A percentile compares a stretch with the other conserved stretches of the same genome.
Conservation (phyloP, 2,888 invertebrate genomes). For the Drosophila pseudotakahashii region DNA sequence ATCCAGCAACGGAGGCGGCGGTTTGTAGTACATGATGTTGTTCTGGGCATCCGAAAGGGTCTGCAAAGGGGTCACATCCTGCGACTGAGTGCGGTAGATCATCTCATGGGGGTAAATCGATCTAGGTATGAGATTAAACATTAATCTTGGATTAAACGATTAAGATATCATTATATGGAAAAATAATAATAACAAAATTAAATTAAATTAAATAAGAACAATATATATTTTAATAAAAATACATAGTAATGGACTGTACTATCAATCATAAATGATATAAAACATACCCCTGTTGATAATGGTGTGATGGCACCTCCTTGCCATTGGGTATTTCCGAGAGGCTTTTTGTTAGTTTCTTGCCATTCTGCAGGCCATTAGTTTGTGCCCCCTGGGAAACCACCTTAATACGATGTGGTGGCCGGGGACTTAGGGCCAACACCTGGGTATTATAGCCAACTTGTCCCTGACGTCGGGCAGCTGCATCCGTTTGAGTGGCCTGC, state of each 20-base stretch:
- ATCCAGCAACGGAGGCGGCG: slow-evolving; percentile 80
- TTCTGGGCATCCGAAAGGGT: slow-evolving; percentile 69
- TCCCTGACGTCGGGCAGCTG: slow-evolving; percentile 87
- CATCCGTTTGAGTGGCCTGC: slow-evolving; percentile 93
- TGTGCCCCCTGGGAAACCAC: slow-evolving; percentile 96
- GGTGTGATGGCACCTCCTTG: slow-evolving; percentile 59
- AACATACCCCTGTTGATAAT: slow-evolving; percentile 56
- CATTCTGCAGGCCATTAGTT: slow-evolving; percentile 91
- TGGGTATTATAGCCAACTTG: slow-evolving; percentile 86
- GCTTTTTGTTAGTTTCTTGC: slow-evolving; percentile 92
- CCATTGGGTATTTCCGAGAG: slow-evolving; percentile 90
- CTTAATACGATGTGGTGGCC: slow-evolving; percentile 91
- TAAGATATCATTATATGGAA: no score
- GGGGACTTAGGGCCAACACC: slow-evolving; percentile 89
- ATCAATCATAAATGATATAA: neutral
- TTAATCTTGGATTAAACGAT: no score
- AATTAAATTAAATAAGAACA: no score
- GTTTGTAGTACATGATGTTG: slow-evolving; percentile 82
- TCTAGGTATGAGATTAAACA: slow-evolving; percentile 34
- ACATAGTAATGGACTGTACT: no score
- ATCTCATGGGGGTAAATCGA: slow-evolving; percentile 87
- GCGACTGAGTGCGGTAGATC: slow-evolving; percentile 92
- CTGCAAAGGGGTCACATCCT: slow-evolving; percentile 85
- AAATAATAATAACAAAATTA: no score
- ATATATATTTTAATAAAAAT: no score